A percentile compares a stretch with the other conserved stretches of the same genome.
These are phyloP conservation scores for Mirounga angustirostris DNA, from an alignment of 2,113 vertebrate species.

Conservation along the genomic window DNA sequence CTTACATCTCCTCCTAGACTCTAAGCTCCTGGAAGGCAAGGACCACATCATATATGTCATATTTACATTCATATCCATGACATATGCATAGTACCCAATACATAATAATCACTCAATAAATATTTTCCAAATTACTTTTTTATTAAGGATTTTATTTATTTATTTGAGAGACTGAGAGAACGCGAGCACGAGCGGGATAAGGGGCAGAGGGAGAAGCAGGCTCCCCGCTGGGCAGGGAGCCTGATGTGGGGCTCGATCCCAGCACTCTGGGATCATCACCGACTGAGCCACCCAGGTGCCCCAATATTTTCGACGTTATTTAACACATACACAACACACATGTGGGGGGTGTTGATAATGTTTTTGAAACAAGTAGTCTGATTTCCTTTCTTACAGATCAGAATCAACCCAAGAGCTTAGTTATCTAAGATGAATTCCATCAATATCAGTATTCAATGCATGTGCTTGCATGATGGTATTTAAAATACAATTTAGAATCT, in stretches of 20 bases:
- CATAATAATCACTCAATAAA: not conserved
- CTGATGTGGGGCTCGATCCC: too few relatives aligned
- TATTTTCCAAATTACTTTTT: not conserved
- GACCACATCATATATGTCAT: rapidly evolving
- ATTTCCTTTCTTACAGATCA: not conserved
- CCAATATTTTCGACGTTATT: not conserved
- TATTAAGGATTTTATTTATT: too few relatives aligned
- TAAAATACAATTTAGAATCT: not conserved
- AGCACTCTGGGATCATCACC: too few relatives aligned
- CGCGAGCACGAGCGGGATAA: too few relatives aligned
- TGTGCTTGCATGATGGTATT: not conserved
- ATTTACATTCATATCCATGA: not conserved
- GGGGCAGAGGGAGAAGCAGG: too few relatives aligned
- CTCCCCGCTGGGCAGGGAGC: too few relatives aligned
- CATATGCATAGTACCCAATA: not conserved
- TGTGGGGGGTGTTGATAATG: not conserved
- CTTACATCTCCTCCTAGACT: not conserved
- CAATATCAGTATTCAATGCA: not conserved
- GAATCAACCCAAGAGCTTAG: not conserved
- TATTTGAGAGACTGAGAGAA: too few relatives aligned
- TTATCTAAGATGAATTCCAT: not conserved
- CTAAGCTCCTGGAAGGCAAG: not conserved
- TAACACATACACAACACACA: not conserved
- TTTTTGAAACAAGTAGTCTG: not conserved
- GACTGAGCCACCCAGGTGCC: too few relatives aligned